phyloP scores from a whole-genome alignment of 2,888 invertebrate species.

The Cantharis nigra region DNA sequence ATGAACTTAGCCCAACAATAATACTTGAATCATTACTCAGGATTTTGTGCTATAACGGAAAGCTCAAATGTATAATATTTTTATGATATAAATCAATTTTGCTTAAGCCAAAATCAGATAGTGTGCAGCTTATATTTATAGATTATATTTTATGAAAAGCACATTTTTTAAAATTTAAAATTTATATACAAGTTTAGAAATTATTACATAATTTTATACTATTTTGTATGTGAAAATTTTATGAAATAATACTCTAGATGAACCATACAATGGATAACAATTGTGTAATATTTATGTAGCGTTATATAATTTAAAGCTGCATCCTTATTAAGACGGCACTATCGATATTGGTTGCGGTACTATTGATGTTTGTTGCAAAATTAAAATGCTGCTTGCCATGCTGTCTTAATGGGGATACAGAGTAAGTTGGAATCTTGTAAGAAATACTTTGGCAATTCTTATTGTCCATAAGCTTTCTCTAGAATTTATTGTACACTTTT shows the following conservation, averaged over 20 bases:
- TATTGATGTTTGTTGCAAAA: no score
- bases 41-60: not conserved
- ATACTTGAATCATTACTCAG: not conserved
- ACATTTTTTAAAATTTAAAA: not conserved
- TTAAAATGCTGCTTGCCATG: no score
- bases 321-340: no score
- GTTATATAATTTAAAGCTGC: not conserved
- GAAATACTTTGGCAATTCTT: not conserved
- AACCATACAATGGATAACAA: not conserved
- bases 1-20: not conserved
- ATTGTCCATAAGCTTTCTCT: not conserved
- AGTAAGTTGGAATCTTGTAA: not conserved
- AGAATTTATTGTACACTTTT: not conserved
- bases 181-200: not conserved
- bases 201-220: not conserved
- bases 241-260: not conserved
- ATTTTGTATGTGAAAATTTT: not conserved
- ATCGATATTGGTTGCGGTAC: no score
- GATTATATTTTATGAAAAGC: not conserved
- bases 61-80: not conserved
- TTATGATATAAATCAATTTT: not conserved
- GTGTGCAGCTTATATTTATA: not conserved
- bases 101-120: not conserved
- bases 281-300: not conserved
- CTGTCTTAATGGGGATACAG: no score